These are phyloP conservation scores for Alfaro cultratus DNA, from an alignment of 2,797 vertebrate genomes.

Conservation along the genomic window DNA sequence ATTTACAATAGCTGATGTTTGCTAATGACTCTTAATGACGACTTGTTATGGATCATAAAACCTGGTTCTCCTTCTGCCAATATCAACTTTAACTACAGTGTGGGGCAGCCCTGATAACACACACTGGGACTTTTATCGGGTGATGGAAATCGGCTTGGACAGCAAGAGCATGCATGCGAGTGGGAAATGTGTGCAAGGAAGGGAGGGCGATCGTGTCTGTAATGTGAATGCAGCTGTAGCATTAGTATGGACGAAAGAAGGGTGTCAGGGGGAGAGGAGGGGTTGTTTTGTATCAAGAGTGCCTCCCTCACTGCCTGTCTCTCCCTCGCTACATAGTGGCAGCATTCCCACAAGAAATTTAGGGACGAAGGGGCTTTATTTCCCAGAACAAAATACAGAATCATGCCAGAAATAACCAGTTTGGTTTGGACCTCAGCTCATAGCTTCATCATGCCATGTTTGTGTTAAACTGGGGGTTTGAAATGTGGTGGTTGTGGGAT, in stretches of 20 bases:
- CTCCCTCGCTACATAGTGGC: constrained; percentile 14
- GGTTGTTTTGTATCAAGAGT: constrained; percentile 35
- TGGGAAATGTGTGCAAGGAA: constrained; percentile 26
- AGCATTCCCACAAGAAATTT: constrained; percentile 42
- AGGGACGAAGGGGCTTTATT: constrained; percentile 23
- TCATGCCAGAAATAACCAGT: constrained; percentile 19
- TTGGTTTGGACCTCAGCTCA: constrained; percentile 26
- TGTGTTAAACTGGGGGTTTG: constrained; percentile 5
- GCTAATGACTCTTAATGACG: constrained; percentile 72
- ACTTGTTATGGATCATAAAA: constrained; percentile 74
- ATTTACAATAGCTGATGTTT: constrained; percentile 64
- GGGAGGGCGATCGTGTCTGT: constrained; percentile 1
- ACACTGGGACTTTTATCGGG: constrained; percentile 60
- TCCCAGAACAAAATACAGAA: constrained; percentile 43
- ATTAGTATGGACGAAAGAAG: constrained; percentile 31
- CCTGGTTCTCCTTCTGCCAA: constrained; percentile 58
- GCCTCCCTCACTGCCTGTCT: constrained; percentile 23
- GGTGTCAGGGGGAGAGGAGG: constrained; percentile 5
- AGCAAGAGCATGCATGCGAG: constrained; percentile 32
- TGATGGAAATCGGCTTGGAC: constrained; percentile 59
- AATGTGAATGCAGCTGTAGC: constrained; percentile 15
- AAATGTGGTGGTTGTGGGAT: not conserved
- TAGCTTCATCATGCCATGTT: not conserved
- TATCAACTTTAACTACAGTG: constrained; percentile 57
- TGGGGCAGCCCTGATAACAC: constrained; percentile 57